Conservation (phyloP, 2,797 vertebrate species). For the Gadopsis marmoratus region DNA sequence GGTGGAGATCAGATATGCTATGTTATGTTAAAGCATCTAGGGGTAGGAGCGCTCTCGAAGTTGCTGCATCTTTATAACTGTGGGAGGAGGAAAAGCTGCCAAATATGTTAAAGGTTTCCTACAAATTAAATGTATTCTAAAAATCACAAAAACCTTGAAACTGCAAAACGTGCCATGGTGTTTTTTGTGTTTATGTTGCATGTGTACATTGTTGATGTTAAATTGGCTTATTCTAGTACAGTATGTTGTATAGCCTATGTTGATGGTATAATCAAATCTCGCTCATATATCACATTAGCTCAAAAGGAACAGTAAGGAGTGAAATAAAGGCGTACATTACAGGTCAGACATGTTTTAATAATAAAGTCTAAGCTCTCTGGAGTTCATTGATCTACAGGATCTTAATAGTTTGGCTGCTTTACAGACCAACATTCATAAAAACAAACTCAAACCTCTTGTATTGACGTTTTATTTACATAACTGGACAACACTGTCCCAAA, state of each 20-base stretch:
- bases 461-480: conserved; percentile 74
- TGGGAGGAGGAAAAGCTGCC: no score
- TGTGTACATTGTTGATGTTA: background rate
- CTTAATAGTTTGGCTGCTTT: background rate
- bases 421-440: background rate
- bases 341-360: background rate
- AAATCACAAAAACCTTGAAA: no score
- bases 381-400: background rate
- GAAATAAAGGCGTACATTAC: background rate
- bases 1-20: no score
- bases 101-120: no score
- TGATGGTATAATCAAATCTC: background rate
- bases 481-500: conserved; percentile 36
- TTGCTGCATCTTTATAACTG: no score
- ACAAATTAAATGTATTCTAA: background rate
- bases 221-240: background rate
- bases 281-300: background rate
- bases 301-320: no score
- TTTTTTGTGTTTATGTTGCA: background rate
- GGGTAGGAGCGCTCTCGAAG: no score
- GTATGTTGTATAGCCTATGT: background rate
- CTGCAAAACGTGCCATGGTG: no score
- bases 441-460: conserved; percentile 23
- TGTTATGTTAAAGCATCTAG: no score
- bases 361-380: background rate